Evolutionary conservation across 2,113 vertebrate species (phyloP).

Genomic region (Caretta caretta): DNA sequence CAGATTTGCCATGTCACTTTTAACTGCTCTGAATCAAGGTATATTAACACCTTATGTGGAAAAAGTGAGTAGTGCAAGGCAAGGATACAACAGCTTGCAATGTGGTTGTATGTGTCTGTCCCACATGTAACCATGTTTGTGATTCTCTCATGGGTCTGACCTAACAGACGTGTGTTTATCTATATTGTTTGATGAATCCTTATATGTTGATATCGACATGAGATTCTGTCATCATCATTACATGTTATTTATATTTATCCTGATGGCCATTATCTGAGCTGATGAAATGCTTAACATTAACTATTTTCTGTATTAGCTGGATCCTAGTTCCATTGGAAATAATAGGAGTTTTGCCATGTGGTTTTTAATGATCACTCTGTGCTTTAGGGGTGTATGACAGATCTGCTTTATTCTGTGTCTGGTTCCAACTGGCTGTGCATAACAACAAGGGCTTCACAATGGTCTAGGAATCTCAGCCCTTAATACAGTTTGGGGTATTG

Average conservation of each 20-base stretch:
- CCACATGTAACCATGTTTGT: neutral
- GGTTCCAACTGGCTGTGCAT: neutral
- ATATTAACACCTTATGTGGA: neutral
- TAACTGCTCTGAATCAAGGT: neutral
- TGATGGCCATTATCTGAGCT: neutral
- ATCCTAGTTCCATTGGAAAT: neutral
- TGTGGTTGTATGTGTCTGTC: neutral
- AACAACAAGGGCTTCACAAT: neutral
- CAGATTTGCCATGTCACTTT: neutral
- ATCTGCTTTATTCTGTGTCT: neutral
- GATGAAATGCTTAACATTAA: neutral
- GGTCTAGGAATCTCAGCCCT: neutral
- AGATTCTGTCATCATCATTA: neutral
- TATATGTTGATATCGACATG: neutral
- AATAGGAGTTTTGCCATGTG: neutral
- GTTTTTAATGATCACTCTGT: neutral
- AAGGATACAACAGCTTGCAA: neutral
- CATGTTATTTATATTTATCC: neutral
- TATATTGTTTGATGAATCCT: neutral
- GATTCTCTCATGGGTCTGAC: neutral
- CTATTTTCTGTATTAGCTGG: constrained; percentile 2
- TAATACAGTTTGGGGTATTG: neutral
- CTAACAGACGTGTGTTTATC: neutral
- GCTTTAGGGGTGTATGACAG: neutral
- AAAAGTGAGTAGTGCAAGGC: neutral